Evolutionary conservation across 2,797 vertebrate species (phyloP).

Genomic region (Microctenopoma steveboyesi): DNA sequence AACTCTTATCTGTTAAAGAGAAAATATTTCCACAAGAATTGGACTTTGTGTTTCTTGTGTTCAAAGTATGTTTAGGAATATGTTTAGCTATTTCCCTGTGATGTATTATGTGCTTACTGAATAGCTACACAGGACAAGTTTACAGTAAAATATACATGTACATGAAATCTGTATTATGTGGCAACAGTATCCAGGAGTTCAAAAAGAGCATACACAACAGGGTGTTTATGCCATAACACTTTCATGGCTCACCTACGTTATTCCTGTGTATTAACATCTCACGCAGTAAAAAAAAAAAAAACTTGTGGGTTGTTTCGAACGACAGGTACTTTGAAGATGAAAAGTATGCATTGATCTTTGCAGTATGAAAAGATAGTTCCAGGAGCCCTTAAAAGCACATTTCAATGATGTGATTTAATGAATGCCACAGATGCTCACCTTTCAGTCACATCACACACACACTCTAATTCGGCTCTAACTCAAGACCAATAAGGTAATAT

Average conservation of each 20-base stretch:
- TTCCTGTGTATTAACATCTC: not conserved
- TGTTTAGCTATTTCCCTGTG: not conserved
- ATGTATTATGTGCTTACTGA: not conserved
- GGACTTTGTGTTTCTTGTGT: not conserved
- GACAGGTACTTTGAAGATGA: conserved; percentile 7
- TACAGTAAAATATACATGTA: not conserved
- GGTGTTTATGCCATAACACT: not conserved
- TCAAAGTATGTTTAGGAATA: not conserved
- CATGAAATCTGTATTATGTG: conserved; percentile 3
- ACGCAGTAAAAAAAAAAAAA: conserved; percentile 20
- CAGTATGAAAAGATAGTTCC: conserved; percentile 16
- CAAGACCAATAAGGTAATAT: conserved; percentile 40
- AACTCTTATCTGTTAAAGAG: not conserved
- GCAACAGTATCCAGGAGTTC: not conserved
- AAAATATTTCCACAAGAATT: not conserved
- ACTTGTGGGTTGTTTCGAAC: conserved; percentile 19
- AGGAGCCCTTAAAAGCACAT: conserved; percentile 28
- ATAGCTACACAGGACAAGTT: not conserved
- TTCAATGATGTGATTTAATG: not conserved
- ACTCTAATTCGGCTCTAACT: conserved; percentile 34
- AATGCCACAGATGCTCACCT: conserved; percentile 14
- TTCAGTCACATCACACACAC: conserved; percentile 25
- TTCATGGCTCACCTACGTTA: too few species aligned
- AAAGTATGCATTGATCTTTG: conserved; percentile 3
- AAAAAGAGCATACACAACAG: conserved; percentile 9